Percentiles rank a stretch among this genome's conserved stretches.
phyloP scores from a whole-genome alignment of 2,113 vertebrate species.

The Tragulus kanchil region DNA sequence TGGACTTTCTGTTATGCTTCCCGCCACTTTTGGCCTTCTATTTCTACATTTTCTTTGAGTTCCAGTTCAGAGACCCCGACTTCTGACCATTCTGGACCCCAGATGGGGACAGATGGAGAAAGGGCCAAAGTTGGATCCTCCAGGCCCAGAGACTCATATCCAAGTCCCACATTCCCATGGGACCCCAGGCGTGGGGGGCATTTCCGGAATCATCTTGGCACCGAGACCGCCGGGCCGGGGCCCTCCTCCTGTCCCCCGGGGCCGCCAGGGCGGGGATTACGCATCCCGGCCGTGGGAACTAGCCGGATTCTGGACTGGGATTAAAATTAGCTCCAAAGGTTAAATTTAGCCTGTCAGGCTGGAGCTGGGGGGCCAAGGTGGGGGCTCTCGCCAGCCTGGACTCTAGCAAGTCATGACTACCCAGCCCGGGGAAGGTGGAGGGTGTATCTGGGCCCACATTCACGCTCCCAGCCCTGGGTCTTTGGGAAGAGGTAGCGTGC shows the following conservation, averaged over 20 bases:
- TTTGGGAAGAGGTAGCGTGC: not conserved
- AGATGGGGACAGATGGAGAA: not conserved
- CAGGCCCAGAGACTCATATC: not conserved
- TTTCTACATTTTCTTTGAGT: not conserved
- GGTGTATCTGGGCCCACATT: not conserved
- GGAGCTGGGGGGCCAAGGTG: not conserved
- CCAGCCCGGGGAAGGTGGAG: not conserved
- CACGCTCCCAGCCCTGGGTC: not conserved
- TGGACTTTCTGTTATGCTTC: not conserved
- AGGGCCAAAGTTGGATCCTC: not conserved
- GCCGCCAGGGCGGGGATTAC: not conserved
- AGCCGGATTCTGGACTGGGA: not conserved
- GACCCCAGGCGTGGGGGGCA: not conserved
- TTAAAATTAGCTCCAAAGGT: conserved; percentile 76
- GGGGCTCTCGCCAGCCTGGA: not conserved
- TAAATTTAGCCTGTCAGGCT: conserved; percentile 74
- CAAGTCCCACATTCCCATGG: not conserved
- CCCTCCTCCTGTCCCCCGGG: conserved; percentile 49
- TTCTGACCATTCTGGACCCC: not conserved
- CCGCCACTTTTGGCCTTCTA: not conserved
- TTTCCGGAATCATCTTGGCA: conserved; percentile 65
- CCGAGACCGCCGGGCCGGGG: not conserved
- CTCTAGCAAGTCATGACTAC: accelerated
- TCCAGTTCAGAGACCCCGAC: not conserved
- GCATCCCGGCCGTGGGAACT: conserved; percentile 75